A percentile compares a stretch with the other conserved stretches of the same genome.
Evolutionary conservation across 2,888 invertebrate genomes (phyloP).

Genomic region (Oxycera nigricornis): DNA sequence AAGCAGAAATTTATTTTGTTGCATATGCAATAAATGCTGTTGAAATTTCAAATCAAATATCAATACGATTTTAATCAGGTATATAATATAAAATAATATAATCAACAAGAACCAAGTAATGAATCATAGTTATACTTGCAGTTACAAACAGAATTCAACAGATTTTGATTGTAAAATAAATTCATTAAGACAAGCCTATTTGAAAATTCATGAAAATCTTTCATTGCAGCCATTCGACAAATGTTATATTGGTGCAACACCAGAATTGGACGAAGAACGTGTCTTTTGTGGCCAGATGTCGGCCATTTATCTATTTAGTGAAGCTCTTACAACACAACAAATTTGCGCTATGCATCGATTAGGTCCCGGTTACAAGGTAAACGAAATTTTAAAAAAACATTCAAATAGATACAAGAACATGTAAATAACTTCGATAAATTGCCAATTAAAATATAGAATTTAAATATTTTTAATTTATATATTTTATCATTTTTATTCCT

Average conservation of each 20-base stretch:
- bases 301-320: conserved; percentile 97
- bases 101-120: neutral
- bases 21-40: too few relatives aligned
- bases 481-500: conserved; percentile 43
- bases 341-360: conserved; percentile 98
- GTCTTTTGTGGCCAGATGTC: conserved; percentile 99
- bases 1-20: too few relatives aligned
- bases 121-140: neutral
- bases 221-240: conserved; percentile 93
- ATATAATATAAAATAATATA: too few relatives aligned
- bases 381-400: conserved; percentile 45
- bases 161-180: too few relatives aligned
- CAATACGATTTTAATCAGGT: too few relatives aligned
- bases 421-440: conserved; percentile 26
- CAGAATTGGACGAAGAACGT: conserved; percentile 94
- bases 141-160: too few relatives aligned
- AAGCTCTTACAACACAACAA: conserved; percentile 96
- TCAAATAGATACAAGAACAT: neutral
- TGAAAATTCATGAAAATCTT: conserved; percentile 25
- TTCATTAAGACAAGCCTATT: too few relatives aligned
- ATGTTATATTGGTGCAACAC: conserved; percentile 98
- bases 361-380: conserved; percentile 98
- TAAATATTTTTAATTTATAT: conserved; percentile 22
- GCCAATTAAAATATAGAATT: conserved; percentile 12
- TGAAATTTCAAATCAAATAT: too few relatives aligned